These are phyloP conservation scores for Dasypogon diadema DNA, from an alignment of 2,888 invertebrate species.

Conservation along the genomic window DNA sequence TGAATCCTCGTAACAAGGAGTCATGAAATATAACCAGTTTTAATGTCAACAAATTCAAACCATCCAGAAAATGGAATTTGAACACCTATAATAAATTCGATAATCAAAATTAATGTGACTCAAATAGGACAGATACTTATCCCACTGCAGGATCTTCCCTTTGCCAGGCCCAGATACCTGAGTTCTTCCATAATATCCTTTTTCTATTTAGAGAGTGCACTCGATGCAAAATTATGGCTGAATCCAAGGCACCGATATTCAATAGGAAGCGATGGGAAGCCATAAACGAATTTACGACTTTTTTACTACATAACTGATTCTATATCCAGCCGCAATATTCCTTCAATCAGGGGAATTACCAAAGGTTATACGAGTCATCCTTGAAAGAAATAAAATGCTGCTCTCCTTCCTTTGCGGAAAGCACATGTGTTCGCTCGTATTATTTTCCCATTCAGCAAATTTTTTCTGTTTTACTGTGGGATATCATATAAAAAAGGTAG, in stretches of 20 bases:
- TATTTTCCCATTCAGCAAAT: slow-evolving; percentile 28
- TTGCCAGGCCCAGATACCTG: too few species aligned
- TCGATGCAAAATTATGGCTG: slow-evolving; percentile 39
- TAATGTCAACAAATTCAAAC: too few species aligned
- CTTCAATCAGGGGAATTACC: slow-evolving; percentile 46
- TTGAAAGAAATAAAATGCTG: slow-evolving; percentile 24
- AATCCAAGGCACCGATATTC: slow-evolving; percentile 4
- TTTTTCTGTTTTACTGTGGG: slow-evolving; percentile 22
- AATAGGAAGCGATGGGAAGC: slow-evolving; percentile 11
- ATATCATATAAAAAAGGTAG: slow-evolving; percentile 30
- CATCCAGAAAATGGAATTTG: too few species aligned
- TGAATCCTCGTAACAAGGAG: too few species aligned
- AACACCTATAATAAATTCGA: too few species aligned
- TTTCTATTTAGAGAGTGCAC: slow-evolving; percentile 29
- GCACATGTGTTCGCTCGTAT: slow-evolving; percentile 36
- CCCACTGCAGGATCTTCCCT: too few species aligned
- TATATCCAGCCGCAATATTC: slow-evolving; percentile 38
- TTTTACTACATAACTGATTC: slow-evolving; percentile 30
- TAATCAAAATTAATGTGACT: too few species aligned
- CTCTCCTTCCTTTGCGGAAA: slow-evolving; percentile 1
- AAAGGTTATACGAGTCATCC: slow-evolving; percentile 32
- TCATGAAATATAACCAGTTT: too few species aligned
- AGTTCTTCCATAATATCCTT: slow-evolving; percentile 2
- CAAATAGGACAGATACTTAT: too few species aligned
- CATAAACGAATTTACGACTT: slow-evolving; percentile 44